Evolutionary conservation across 2,888 invertebrate species (phyloP).

Genomic region (Mythimna pallens): DNA sequence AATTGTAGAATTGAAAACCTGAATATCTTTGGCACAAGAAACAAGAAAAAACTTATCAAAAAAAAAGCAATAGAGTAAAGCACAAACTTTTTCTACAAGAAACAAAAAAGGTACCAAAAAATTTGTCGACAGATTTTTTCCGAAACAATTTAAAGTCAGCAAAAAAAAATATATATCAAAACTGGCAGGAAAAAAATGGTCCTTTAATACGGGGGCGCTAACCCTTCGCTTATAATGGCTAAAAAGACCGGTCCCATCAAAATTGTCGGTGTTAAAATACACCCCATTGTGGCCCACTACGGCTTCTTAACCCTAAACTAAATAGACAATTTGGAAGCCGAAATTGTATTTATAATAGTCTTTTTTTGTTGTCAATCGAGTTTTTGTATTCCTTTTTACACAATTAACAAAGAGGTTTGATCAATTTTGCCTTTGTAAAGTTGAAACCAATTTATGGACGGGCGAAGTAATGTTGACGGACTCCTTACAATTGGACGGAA

Average conservation of each 20-base stretch:
- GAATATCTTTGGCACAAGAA: background rate
- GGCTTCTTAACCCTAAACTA: slow-evolving; percentile 88
- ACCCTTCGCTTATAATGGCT: slow-evolving; percentile 80
- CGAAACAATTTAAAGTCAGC: slow-evolving; percentile 15
- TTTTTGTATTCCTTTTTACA: slow-evolving; percentile 70
- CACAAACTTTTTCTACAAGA: background rate
- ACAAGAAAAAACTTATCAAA: background rate
- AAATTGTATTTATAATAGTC: slow-evolving; percentile 85
- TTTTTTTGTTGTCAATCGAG: slow-evolving; percentile 77
- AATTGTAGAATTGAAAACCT: no score
- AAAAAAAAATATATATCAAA: slow-evolving; percentile 51
- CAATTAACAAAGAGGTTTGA: slow-evolving; percentile 69
- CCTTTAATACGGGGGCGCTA: slow-evolving; percentile 70
- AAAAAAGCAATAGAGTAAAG: background rate
- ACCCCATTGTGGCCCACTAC: slow-evolving; percentile 82
- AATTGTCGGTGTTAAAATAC: slow-evolving; percentile 88
- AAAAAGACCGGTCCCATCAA: slow-evolving; percentile 81
- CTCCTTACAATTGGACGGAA: slow-evolving; percentile 36
- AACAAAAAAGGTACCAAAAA: slow-evolving; percentile 29
- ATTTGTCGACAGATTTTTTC: slow-evolving; percentile 22
- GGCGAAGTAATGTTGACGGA: slow-evolving; percentile 50
- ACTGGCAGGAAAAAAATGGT: slow-evolving; percentile 51
- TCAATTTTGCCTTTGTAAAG: slow-evolving; percentile 66
- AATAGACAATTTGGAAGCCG: slow-evolving; percentile 85
- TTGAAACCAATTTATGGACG: slow-evolving; percentile 61